These are phyloP conservation scores for Rhodophaea formosa DNA, from an alignment of 2,888 invertebrate species.

Conservation along the genomic window DNA sequence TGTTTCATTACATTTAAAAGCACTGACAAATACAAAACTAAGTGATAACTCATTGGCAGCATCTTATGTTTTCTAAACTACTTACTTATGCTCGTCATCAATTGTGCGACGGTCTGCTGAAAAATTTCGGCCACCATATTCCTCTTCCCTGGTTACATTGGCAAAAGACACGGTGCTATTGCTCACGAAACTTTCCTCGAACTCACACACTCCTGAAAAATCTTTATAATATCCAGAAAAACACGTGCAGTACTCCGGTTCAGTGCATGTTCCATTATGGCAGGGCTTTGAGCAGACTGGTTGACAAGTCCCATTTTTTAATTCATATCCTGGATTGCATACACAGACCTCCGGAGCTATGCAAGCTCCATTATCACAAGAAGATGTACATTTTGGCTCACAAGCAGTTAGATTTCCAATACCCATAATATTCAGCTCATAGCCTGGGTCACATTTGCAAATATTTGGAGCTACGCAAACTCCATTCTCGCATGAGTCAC, in stretches of 20 bases:
- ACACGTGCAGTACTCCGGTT: slow-evolving; percentile 67
- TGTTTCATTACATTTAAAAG: too few species aligned
- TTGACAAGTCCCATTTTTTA: slow-evolving; percentile 40
- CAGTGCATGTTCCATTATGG: slow-evolving; percentile 65
- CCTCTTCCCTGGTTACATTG: too few species aligned
- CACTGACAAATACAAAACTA: too few species aligned
- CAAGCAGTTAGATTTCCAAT: neutral
- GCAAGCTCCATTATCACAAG: slow-evolving; percentile 52
- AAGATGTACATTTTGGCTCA: slow-evolving; percentile 21
- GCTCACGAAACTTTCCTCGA: too few species aligned
- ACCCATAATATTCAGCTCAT: neutral
- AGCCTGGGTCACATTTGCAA: slow-evolving; percentile 29
- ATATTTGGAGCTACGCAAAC: slow-evolving; percentile 24
- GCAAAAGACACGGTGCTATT: too few species aligned
- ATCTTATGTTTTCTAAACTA: too few species aligned
- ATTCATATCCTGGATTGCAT: slow-evolving; percentile 39
- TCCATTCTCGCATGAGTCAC: neutral
- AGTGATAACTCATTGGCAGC: too few species aligned
- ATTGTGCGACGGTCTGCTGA: too few species aligned
- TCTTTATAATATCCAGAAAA: slow-evolving; percentile 22
- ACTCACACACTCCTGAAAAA: neutral
- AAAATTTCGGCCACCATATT: too few species aligned
- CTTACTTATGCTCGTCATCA: too few species aligned
- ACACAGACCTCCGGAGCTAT: slow-evolving; percentile 47
- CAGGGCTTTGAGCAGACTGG: slow-evolving; percentile 63